phyloP scores from a whole-genome alignment of 2,888 invertebrate genomes.

The Timema cristinae region DNA sequence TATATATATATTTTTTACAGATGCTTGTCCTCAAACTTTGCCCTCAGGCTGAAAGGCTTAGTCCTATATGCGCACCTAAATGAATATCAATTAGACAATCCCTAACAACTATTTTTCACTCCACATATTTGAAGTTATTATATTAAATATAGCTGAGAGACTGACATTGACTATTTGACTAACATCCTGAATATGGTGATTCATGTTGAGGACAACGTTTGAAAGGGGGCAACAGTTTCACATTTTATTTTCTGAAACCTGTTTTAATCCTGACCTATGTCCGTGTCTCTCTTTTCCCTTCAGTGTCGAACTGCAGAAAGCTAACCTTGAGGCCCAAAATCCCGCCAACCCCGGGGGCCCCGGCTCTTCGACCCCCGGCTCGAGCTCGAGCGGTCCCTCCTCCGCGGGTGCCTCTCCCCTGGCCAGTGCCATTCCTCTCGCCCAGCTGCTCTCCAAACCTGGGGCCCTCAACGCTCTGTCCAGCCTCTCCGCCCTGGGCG shows the following conservation, averaged over 20 bases:
- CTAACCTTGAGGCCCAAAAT: constrained; percentile 82
- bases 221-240: no score
- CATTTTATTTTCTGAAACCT: constrained; percentile 23
- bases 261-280: constrained; percentile 25
- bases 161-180: no score
- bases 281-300: constrained; percentile 46
- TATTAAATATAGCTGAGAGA: no score
- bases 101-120: no score
- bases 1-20: no score
- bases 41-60: no score
- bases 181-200: no score
- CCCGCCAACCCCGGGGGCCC: constrained; percentile 54
- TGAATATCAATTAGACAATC: no score
- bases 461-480: constrained; percentile 83
- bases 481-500: constrained; percentile 79
- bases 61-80: no score
- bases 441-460: constrained; percentile 89
- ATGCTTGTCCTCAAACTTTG: no score
- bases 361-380: constrained; percentile 36
- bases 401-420: constrained; percentile 63
- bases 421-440: constrained; percentile 84
- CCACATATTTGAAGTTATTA: no score
- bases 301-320: constrained; percentile 98
- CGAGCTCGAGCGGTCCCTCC: constrained; percentile 47
- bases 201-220: no score